Evolutionary conservation across 2,888 invertebrate species (phyloP), one percentile per base, ranked within the genome.

Genomic region (Alentia gelatinosa): DNA sequence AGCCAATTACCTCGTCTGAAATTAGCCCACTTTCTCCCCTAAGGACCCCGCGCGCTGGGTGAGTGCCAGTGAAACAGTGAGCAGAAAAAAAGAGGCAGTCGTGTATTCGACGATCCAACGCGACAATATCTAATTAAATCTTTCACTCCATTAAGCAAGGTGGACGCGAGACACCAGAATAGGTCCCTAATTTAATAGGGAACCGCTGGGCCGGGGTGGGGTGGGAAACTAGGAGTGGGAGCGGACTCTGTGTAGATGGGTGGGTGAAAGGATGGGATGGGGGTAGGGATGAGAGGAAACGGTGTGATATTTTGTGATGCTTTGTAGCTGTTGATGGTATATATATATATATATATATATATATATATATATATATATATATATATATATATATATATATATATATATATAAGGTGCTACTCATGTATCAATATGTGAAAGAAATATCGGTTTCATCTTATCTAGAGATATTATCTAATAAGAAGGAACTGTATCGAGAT

Each of bases 311-410:
- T n/a, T 68, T 19, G 15, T 12, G 68, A n/a, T 68, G 26, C 26
- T 7, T n/a, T 7, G 5, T 5, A 68, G 5, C 68, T 7, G 23
- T 5, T 68, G 15, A 9, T n/a, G 7, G 68, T 68, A 68, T 26
- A 68, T 68, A 68, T 68, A 68, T 68, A 68, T 68, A 68, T 68
- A 68, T 68, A 68, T 68, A 68, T 68, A 68, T 68, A 68, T 68
- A 68, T 68, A 68, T 68, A 68, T 68, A 68, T 68, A 68, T 68
- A 68, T 68, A 68, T 68, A 68, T 68, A 68, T 68, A 68, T 68
- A 68, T 68, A 68, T 68, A 68, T 68, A 68, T 68, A 68, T 68
- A 68, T 68, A 26, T 68, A 68, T 68, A 47, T 47, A 47, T 47
- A 47, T 47, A 47, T 47, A 47, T 47, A 47, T 47, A 47, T 47